Evolutionary conservation across 2,888 invertebrate genomes (phyloP).

Genomic region (Agrochola lychnidis): DNA sequence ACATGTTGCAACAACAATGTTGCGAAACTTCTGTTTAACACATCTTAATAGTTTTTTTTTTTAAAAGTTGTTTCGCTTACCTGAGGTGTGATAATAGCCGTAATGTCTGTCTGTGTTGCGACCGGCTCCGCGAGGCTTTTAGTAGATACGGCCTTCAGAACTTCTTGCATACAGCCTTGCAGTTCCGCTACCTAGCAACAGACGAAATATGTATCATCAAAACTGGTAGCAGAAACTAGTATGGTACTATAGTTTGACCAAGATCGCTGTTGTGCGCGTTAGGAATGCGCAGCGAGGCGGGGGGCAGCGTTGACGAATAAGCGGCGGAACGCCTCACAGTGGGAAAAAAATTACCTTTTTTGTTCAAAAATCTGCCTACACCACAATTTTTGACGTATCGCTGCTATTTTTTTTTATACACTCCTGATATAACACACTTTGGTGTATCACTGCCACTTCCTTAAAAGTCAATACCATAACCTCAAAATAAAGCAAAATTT

Average conservation of each 20-base stretch:
- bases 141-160: constrained; percentile 92
- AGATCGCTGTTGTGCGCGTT: no score
- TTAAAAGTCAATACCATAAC: no score
- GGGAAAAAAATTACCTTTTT: no score
- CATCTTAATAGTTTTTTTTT: not conserved
- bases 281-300: no score
- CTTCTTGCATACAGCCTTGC: constrained; percentile 95
- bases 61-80: constrained; percentile 78
- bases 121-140: constrained; percentile 82
- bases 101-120: constrained; percentile 95
- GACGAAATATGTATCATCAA: not conserved
- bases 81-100: constrained; percentile 94
- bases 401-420: no score
- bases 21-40: not conserved
- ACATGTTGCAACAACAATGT: not conserved
- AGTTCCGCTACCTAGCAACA: constrained; percentile 93
- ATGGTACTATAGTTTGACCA: not conserved
- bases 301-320: no score
- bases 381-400: no score
- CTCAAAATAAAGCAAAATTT: no score
- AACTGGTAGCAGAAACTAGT: not conserved
- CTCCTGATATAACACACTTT: no score
- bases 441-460: no score
- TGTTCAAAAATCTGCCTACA: no score
- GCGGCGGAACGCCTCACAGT: no score